Percentiles rank a stretch among this genome's conserved stretches.
phyloP scores from a whole-genome alignment of 2,888 invertebrate genomes.

The Drosophila algonquin region DNA sequence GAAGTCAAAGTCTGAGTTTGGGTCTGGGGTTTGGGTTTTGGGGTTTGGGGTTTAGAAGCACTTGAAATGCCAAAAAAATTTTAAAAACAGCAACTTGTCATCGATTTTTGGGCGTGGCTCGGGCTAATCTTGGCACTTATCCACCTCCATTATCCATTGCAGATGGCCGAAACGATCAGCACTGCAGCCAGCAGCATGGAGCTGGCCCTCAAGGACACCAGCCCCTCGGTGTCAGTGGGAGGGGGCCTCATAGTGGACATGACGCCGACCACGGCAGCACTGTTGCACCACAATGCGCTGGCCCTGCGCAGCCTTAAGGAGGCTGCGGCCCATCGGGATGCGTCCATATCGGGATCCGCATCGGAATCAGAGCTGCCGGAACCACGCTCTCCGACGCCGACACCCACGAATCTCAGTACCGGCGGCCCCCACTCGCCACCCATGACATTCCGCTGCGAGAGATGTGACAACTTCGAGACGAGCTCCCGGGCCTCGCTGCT shows the following conservation, averaged over 20 bases:
- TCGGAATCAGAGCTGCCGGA: constrained; percentile 66
- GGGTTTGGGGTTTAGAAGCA: constrained; percentile 37
- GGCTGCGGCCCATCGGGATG: constrained; percentile 48
- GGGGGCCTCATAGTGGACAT: constrained; percentile 77
- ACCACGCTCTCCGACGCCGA: constrained; percentile 61
- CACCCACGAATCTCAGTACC: constrained; percentile 78
- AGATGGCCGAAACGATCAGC: constrained; percentile 82
- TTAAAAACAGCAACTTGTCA: constrained; percentile 35
- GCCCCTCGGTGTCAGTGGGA: constrained; percentile 27
- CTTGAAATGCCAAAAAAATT: constrained; percentile 54
- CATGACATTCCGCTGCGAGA: constrained; percentile 86
- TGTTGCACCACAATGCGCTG: constrained; percentile 78
- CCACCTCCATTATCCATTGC: constrained; percentile 9
- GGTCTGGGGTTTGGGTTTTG: constrained; percentile 17
- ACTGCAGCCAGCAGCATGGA: constrained; percentile 79
- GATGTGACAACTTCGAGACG: constrained; percentile 93
- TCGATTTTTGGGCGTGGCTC: constrained; percentile 44
- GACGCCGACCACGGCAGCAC: constrained; percentile 78
- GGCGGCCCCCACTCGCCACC: constrained; percentile 67
- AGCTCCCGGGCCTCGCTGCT: constrained; percentile 89
- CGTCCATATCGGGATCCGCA: constrained; percentile 26
- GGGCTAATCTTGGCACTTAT: constrained; percentile 26
- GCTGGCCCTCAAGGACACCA: constrained; percentile 74
- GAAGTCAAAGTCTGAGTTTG: constrained; percentile 36
- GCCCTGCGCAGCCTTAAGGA: constrained; percentile 77